Base-by-base conservation (phyloP, 2,113 vertebrate genomes). In the Larimichthys polyactis region DNA sequence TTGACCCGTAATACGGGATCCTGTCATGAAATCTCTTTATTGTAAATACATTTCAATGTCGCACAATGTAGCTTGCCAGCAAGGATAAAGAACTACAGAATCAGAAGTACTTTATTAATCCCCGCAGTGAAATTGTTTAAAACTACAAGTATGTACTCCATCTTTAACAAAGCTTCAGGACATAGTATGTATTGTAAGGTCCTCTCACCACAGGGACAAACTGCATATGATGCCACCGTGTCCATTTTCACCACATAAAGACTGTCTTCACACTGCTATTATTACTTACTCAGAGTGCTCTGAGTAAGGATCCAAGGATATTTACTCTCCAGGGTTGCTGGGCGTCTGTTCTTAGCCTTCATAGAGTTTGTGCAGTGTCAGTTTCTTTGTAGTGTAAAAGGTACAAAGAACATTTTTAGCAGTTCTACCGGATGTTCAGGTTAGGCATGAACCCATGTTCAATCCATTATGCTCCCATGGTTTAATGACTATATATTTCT, bases 1-100 rank as follows among this genome's bases (percentile, higher is more conserved):
- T 4, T 90, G 85, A 89, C 82, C 90, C 22, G 4, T 62, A 44
- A 78, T 48, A 69, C 63, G 70, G 69, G 32, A 88, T 79, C 69
- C 83, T 77, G 68, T 66, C 77, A 71, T 62, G 60, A 64, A 66
- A 75, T 52, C 12, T 84, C 57, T 55, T 76, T 62, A 24, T 62
- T 60, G 44, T 71, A 81, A 81, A 27, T 4, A 55, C 63, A 74
- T 65, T 76, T 71, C 68, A 54, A 48, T 72, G 75, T 90, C 75
- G 65, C 40, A 46, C n/a, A 10, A 9, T 16, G 9, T 27, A 46
- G 20, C 62, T 57, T 62, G 24, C 20, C 7, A 20, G 51, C 40
- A 49, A 44, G 27, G 15, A 57, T 54, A 24, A 24, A 24, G 24
- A 24, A 24, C 1, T 24, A 24, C 24, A 24, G 24, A 24, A 24